Conservation (phyloP, 2,888 invertebrate species). For the Hetaerina titia region DNA sequence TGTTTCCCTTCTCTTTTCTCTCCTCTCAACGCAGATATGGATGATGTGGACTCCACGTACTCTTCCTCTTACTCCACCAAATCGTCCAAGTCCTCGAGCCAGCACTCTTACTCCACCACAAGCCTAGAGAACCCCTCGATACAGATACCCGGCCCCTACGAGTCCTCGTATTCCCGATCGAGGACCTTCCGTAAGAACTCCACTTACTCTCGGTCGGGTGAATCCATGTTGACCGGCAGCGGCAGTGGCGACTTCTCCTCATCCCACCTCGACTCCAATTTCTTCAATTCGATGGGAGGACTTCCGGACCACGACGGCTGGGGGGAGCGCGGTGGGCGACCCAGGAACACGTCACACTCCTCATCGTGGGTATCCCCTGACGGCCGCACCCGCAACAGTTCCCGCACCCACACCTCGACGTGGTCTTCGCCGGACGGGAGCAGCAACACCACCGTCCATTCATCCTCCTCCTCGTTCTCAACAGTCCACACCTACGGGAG, state of each 20-base stretch:
- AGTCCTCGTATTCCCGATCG: conserved; percentile 2
- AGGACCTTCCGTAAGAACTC: conserved; percentile 51
- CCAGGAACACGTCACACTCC: conserved; percentile 45
- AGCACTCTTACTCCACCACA: conserved; percentile 2
- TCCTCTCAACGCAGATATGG: background rate
- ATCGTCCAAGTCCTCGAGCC: background rate
- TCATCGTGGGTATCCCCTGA: conserved; percentile 39
- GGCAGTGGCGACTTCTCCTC: background rate
- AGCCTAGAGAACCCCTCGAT: conserved; percentile 46
- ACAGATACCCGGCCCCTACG: background rate
- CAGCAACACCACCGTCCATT: background rate
- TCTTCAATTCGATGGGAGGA: background rate
- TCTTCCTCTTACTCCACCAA: background rate
- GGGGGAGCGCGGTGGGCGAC: background rate
- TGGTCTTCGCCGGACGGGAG: conserved; percentile 44
- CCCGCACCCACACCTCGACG: background rate
- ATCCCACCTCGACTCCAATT: background rate
- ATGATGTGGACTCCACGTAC: background rate
- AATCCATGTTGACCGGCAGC: background rate
- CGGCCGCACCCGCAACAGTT: conserved; percentile 4
- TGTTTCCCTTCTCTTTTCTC: background rate
- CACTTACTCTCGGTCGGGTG: conserved; percentile 32
- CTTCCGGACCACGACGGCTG: background rate
- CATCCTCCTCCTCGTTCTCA: background rate
- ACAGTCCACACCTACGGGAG: background rate